Evolutionary conservation across 2,797 vertebrate species (phyloP), one percentile per base, ranked within the genome.

Genomic region (Loriculus beryllinus): DNA sequence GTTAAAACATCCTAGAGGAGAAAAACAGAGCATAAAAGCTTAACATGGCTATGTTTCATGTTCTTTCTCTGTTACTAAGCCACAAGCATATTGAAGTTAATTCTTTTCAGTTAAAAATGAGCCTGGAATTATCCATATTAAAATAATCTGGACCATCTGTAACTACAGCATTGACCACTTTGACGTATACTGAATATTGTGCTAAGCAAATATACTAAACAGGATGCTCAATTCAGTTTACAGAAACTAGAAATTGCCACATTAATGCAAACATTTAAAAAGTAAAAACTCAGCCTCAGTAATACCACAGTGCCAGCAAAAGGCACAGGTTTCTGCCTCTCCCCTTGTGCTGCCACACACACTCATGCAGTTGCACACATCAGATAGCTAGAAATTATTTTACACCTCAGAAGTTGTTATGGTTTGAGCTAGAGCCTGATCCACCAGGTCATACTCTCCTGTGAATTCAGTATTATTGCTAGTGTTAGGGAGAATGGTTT

Each of bases 1-100:
- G 97, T 99, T 99, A 97, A 99, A 99, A 97, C 99, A 99, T 91
- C 99, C 99, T 99, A 90, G 68, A 74, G 94, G 80, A 96, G 28
- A 96, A 91, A 12, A 72, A 96, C 21, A 95, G 18, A 91, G 18
- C 6, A 91, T 68, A 70, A 45, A 92, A 87, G 29, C 26, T 93
- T 49, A 92, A 15, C 5, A 45, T 7, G 7, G 9, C 5, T 39
- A 14, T 14, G 31, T 72, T 54, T 72, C 42, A 68, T 45, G 45
- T 75, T 79, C n/a, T 17, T 74, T 70, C 60, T 70, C 60, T 60
- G 22, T n/a, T 62, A 69, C 48, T 82, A 77, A 70, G 47, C 7
- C 31, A 67, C 28, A 90, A 31, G 62, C 2, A 4, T 3, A 12
- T 29, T 23, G 4, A 59, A 90, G 45, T 47, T 31, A 45, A 49